These are phyloP conservation scores for Holacanthus passer DNA, from an alignment of 2,113 vertebrate species.

Conservation along the genomic window DNA sequence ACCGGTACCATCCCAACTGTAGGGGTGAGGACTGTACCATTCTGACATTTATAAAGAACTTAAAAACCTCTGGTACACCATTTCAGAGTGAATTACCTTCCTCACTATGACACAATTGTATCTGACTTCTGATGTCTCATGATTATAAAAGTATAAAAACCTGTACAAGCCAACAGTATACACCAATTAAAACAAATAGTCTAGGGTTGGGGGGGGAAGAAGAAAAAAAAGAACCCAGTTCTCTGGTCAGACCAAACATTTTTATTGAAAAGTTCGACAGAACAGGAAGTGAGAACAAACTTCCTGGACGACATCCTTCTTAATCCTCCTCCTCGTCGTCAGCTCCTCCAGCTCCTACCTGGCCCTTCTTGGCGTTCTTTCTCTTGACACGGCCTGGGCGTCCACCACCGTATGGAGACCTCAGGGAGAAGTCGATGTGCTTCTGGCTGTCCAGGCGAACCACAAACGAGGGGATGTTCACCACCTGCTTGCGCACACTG, in stretches of 20 bases:
- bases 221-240: background rate
- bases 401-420: constrained; percentile 92
- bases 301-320: constrained; percentile 55
- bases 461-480: constrained; percentile 95
- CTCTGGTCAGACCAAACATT: constrained; percentile 49
- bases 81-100: background rate
- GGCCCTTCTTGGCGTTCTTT: constrained; percentile 96
- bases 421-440: constrained; percentile 95
- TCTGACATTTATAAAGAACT: background rate
- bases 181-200: too few relatives aligned
- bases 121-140: too few relatives aligned
- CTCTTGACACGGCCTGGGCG: constrained; percentile 93
- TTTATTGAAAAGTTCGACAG: constrained; percentile 80
- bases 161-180: fast-evolving
- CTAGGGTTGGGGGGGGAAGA: too few relatives aligned
- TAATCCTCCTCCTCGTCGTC: constrained; percentile 95
- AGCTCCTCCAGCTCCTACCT: constrained; percentile 89
- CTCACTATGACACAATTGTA: too few relatives aligned
- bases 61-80: background rate
- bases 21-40: constrained; percentile 10
- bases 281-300: constrained; percentile 43
- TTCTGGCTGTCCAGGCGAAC: constrained; percentile 96
- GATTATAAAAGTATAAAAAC: background rate
- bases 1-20: fast-evolving
- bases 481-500: constrained; percentile 95